Percentiles rank a stretch among this genome's conserved stretches.
Evolutionary conservation across 2,888 invertebrate species (phyloP).

Genomic region (Panzeria rudis): DNA sequence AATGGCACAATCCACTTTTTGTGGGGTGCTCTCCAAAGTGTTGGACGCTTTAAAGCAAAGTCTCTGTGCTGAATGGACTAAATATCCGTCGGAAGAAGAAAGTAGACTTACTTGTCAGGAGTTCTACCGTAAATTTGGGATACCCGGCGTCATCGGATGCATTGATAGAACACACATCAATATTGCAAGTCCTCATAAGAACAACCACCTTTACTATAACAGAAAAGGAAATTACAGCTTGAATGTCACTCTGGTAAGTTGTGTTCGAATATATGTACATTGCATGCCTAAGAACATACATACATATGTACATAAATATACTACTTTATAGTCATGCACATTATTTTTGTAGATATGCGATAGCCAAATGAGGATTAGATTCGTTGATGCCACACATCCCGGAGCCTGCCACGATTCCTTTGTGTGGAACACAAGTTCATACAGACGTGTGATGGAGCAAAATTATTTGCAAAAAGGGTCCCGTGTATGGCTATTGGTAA

Average conservation of each 20-base stretch:
- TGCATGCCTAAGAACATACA: neutral
- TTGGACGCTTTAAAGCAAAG: neutral
- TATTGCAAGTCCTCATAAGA: neutral
- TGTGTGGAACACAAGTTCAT: conserved; percentile 20
- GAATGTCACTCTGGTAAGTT: conserved; percentile 6
- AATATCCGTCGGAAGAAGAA: conserved; percentile 3
- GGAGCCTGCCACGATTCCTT: conserved; percentile 3
- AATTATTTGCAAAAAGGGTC: neutral
- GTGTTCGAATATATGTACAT: neutral
- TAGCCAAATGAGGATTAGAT: conserved; percentile 10
- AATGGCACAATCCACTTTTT: neutral
- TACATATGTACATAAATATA: no score
- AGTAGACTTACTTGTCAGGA: neutral
- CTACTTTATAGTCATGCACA: neutral
- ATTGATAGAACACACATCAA: neutral
- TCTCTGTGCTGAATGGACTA: neutral
- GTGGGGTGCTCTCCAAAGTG: neutral
- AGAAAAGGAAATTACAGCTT: no score
- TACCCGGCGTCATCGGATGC: neutral
- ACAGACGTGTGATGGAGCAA: conserved; percentile 12
- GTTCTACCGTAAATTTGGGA: conserved; percentile 1
- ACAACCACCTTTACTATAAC: neutral
- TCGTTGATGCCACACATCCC: conserved; percentile 9
- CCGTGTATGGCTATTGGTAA: conserved; percentile 5
- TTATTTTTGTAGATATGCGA: conserved; percentile 13